Evolutionary conservation across 2,797 vertebrate genomes (phyloP).

Genomic region (Manis pentadactyla): DNA sequence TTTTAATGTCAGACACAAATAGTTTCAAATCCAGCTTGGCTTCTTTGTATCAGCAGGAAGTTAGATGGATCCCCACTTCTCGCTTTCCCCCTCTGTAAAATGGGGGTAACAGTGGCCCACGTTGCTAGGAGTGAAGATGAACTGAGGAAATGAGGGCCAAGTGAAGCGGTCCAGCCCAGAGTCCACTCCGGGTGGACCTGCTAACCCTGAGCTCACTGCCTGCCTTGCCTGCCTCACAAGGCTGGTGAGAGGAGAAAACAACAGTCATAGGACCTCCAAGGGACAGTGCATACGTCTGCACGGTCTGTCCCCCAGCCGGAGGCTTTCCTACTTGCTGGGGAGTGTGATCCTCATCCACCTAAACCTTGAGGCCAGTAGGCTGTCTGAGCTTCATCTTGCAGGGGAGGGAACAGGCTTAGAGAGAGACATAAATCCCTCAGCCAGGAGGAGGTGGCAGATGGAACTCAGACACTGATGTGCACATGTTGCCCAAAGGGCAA

Average conservation of each 20-base stretch:
- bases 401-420: background rate
- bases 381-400: background rate
- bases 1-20: background rate
- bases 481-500: background rate
- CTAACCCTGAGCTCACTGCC: background rate
- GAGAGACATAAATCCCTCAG: background rate
- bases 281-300: background rate
- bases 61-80: background rate
- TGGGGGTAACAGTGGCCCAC: background rate
- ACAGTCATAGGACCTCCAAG: background rate
- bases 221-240: background rate
- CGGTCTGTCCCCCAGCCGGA: accelerated
- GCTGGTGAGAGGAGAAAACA: background rate
- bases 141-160: background rate
- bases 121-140: background rate
- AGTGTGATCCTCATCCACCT: background rate
- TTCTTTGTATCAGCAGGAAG: background rate
- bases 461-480: background rate
- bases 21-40: background rate
- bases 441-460: background rate
- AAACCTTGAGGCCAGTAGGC: background rate
- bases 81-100: background rate
- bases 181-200: background rate
- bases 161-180: background rate
- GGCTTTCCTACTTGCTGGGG: background rate